phyloP scores from a whole-genome alignment of 2,797 vertebrate species.

The Corythornis leucogaster region DNA sequence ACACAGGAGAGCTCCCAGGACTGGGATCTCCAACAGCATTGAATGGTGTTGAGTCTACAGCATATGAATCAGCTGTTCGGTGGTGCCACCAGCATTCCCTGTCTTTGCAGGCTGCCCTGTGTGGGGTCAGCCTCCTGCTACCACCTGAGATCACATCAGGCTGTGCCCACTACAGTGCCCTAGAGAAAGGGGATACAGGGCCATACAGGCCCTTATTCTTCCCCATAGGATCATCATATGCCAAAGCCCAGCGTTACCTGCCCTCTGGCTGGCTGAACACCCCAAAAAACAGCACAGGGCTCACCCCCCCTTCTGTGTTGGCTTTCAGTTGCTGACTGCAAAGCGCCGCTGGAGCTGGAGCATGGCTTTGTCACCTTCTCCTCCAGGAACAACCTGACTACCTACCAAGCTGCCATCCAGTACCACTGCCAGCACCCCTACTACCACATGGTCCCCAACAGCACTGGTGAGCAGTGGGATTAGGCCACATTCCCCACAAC shows the following conservation, averaged over 20 bases:
- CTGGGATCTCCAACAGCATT: neutral
- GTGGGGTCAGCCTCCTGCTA: neutral
- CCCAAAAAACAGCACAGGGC: neutral
- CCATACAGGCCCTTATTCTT: fast-evolving
- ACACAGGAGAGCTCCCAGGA: neutral
- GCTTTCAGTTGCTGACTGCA: slow-evolving; percentile 90
- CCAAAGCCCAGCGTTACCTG: neutral
- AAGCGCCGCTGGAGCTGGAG: slow-evolving; percentile 77
- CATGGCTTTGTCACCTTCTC: slow-evolving; percentile 83
- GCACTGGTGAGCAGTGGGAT: slow-evolving; percentile 79
- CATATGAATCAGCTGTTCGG: neutral
- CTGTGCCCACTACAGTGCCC: neutral
- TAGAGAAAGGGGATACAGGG: neutral
- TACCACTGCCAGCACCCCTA: slow-evolving; percentile 85
- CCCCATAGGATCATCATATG: neutral
- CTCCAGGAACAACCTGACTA: slow-evolving; percentile 85
- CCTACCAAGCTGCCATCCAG: slow-evolving; percentile 82
- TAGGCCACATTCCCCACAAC: fast-evolving
- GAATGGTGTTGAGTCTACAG: neutral
- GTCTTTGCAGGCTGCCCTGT: neutral
- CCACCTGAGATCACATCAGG: neutral
- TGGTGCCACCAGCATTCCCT: fast-evolving
- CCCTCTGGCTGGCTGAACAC: neutral
- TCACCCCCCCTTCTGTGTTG: slow-evolving; percentile 44
- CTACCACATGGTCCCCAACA: slow-evolving; percentile 77